These are phyloP conservation scores for Apoda limacodes DNA, from an alignment of 2,888 invertebrate species.

Conservation along the genomic window DNA sequence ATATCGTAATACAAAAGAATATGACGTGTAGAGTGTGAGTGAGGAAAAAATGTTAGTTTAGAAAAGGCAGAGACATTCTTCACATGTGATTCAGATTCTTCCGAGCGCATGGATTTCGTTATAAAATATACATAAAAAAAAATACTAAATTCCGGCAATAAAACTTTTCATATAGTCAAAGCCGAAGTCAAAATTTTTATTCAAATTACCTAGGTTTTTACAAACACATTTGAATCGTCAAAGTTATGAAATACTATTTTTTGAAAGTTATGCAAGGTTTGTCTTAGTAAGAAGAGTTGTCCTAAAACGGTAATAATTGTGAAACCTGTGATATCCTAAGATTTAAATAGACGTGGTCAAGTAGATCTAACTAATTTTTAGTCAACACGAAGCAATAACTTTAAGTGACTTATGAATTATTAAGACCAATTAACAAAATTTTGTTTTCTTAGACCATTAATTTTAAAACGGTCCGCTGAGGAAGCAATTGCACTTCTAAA, in stretches of 20 bases:
- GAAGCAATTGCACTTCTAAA: slow-evolving; percentile 15
- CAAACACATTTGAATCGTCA: slow-evolving; percentile 11
- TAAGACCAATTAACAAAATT: slow-evolving; percentile 16
- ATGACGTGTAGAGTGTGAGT: slow-evolving; percentile 9
- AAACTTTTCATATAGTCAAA: too few species aligned
- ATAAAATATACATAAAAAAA: too few species aligned
- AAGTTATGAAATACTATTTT: slow-evolving; percentile 9
- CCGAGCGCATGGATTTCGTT: slow-evolving; percentile 11
- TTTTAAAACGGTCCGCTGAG: slow-evolving; percentile 11
- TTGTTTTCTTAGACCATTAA: slow-evolving; percentile 12
- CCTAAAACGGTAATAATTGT: slow-evolving; percentile 15
- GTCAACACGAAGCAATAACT: slow-evolving; percentile 10
- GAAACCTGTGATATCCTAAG: slow-evolving; percentile 9
- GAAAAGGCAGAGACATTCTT: slow-evolving; percentile 6
- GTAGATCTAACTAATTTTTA: slow-evolving; percentile 13
- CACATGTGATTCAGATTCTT: slow-evolving; percentile 6
- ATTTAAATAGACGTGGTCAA: slow-evolving; percentile 14
- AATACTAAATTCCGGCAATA: too few species aligned
- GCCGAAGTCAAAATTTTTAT: too few species aligned
- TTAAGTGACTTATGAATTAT: slow-evolving; percentile 15
- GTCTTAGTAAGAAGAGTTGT: slow-evolving; percentile 13
- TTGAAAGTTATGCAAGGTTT: slow-evolving; percentile 10
- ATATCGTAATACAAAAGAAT: background rate
- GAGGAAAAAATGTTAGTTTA: slow-evolving; percentile 8
- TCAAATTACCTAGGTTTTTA: slow-evolving; percentile 5